Evolutionary conservation across 2,888 invertebrate species (phyloP), one percentile per base, ranked within the genome.

Genomic region (Phaonia tiefii): DNA sequence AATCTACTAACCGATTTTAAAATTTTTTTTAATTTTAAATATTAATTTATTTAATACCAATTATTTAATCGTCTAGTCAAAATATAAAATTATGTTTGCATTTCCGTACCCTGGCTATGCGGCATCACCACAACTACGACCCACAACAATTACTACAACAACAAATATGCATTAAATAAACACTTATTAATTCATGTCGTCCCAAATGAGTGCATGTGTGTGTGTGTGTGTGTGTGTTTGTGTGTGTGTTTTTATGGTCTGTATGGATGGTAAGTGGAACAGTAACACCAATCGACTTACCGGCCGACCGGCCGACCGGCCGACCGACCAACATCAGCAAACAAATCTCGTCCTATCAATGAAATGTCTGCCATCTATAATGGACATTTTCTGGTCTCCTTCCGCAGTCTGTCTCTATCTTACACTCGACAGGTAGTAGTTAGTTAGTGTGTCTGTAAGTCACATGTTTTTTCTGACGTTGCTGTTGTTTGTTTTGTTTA

Each of bases 351-450:
- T 31, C 31, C 63, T 25, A 39, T 63, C 69, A 65, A 31, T 31
- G 76, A 75, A n/a, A 72, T 80, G 69, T 39, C 63, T 65, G 66
- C 11, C 56, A 46, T 49, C 17, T 67, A 17, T 70, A 74, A 79
- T 66, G 22, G 60, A 37, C 22, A 67, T 22, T 67, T 71, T 26
- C 60, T 58, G 60, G 17, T 20, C 25, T 56, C 15, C n/a, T 37
- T 60, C 20, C 58, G 13, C 63, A 1, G 1, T 20, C 20, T 42
- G 17, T 37, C 11, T 20, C 22, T 2, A 5, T 5, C 54, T 31
- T 8, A 31, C 46, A 46, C 17, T 20, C 42, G 42, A 63, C 63
- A 63, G 39, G 42, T 63, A 39, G 42, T 42, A 63, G 39, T 20
- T 63, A 39, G 42, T 42, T 63, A 63, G 63, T 63, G 42, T 63